Conservation (phyloP, 1,140 invertebrate genomes). For the Zaprionus africanus region DNA sequence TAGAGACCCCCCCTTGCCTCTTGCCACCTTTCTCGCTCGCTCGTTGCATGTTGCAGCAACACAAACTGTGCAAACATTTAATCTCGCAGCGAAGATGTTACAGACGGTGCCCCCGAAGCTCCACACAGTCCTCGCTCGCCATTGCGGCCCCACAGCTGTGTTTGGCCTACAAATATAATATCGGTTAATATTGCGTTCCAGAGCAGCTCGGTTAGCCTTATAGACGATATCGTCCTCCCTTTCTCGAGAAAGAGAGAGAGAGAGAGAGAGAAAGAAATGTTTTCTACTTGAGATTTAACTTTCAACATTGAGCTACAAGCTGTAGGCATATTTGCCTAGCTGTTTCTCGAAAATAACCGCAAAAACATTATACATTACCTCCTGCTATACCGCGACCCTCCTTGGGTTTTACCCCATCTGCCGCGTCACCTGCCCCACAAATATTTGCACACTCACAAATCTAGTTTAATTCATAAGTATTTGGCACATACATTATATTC, state of each 20-base stretch:
- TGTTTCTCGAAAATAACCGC: slow-evolving; percentile 59
- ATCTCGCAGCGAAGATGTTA: slow-evolving; percentile 76
- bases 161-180: slow-evolving; percentile 71
- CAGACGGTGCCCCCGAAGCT: slow-evolving; percentile 34
- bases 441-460: slow-evolving; percentile 78
- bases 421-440: slow-evolving; percentile 47
- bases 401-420: slow-evolving; percentile 58
- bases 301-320: slow-evolving; percentile 52
- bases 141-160: slow-evolving; percentile 61
- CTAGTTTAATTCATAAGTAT: slow-evolving; percentile 80
- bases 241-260: not conserved
- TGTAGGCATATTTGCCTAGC: slow-evolving; percentile 55
- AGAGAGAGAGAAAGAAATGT: slow-evolving; percentile 24
- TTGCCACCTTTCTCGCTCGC: not conserved
- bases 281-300: slow-evolving; percentile 72
- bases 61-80: slow-evolving; percentile 81
- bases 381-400: not conserved
- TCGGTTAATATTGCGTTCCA: slow-evolving; percentile 21
- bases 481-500: slow-evolving; percentile 63
- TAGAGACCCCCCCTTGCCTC: slow-evolving; percentile 37
- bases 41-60: slow-evolving; percentile 65
- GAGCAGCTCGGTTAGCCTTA: not conserved
- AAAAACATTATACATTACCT: slow-evolving; percentile 32
- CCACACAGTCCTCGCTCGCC: slow-evolving; percentile 17
- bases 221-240: not conserved